These are phyloP conservation scores for Balanococcus diminutus DNA, from an alignment of 2,888 invertebrate species.

Conservation along the genomic window DNA sequence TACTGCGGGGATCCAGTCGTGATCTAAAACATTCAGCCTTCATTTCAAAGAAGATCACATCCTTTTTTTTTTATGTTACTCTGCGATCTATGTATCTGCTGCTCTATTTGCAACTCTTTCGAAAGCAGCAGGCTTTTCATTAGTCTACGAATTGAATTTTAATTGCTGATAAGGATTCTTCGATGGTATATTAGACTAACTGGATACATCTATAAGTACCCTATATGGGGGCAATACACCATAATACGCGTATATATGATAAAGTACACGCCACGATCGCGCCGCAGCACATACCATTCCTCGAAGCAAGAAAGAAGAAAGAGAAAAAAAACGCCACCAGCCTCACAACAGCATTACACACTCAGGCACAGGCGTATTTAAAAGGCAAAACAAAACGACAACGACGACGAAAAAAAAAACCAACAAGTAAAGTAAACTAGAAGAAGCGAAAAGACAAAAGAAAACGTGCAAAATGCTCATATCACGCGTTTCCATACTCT, in stretches of 20 bases:
- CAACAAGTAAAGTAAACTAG: conserved; percentile 36
- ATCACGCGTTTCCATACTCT: conserved; percentile 50
- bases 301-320: background rate
- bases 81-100: too few relatives aligned
- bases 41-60: too few relatives aligned
- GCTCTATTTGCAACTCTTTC: too few relatives aligned
- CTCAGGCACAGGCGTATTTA: background rate
- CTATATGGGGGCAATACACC: background rate
- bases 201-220: background rate
- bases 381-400: background rate
- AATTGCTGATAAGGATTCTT: conserved; percentile 19
- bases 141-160: background rate
- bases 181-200: background rate
- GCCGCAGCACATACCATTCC: background rate
- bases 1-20: too few relatives aligned
- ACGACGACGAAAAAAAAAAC: background rate
- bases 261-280: background rate
- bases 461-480: conserved; percentile 55
- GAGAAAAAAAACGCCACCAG: background rate
- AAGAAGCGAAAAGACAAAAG: conserved; percentile 50
- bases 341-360: background rate
- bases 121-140: background rate
- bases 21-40: too few relatives aligned
- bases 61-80: too few relatives aligned
- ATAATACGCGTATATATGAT: too few relatives aligned